Evolutionary conservation across 2,888 invertebrate genomes (phyloP), one percentile per base, ranked within the genome.

Genomic region (Shargacucullia verbasci): DNA sequence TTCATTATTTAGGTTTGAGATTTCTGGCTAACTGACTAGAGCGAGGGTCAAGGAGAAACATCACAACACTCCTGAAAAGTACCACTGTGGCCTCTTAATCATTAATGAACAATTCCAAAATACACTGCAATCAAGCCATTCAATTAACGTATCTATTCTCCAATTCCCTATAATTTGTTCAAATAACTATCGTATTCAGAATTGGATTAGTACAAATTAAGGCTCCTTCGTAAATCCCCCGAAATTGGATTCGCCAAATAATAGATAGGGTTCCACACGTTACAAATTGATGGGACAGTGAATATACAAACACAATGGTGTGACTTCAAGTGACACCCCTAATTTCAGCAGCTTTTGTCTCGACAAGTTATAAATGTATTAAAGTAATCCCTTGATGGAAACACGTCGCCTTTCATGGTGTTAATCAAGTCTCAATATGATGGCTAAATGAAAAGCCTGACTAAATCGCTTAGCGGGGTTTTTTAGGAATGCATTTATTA

Each of bases 181-280:
- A 64, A 63, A 49, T 15, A 9, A 40, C 33, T 29, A 14, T 7
- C 14, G 27, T 14, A 12, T 39, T 13, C 37, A 38, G 44, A 57
- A 72, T 59, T 72, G 41, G 40, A 74, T 74, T 70, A 50, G 44
- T 29, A 61, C 61, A 74, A 74, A 71, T 71, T 66, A 70, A 58
- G 47, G 53, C 39, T 33, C 35, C 35, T 34, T 54, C 12, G 37
- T 34, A 50, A 60, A 52, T 49, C 53, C 66, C 40, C 45, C 43
- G 43, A 50, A 59, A 71, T 71, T 66, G 56, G 56, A 54, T 61
- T 52, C 47, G 31, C 56, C 58, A 56, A 66, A 74, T 71, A 71
- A 74, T 56, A 15, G 66, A 1, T 8, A 11, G 12, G 46, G 15
- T 34, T 27, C 12, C 33, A 41, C 52, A 70, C 40, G 29, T 59